Evolutionary conservation across 2,797 vertebrate genomes (phyloP).

Genomic region (Cephalopachus bancanus): DNA sequence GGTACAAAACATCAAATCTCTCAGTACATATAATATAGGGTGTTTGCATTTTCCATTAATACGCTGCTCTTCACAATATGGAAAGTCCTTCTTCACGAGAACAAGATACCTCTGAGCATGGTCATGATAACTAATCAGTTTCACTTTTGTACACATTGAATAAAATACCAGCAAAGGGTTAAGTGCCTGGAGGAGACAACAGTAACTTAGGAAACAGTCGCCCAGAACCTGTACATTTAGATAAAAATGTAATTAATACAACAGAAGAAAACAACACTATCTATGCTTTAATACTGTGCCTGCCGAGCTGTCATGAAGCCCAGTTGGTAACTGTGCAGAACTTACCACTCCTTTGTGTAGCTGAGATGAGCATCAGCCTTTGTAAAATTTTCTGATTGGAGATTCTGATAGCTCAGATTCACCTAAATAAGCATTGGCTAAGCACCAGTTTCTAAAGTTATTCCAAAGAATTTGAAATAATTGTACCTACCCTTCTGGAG

Average conservation of each 20-base stretch:
- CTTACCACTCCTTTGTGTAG: not conserved
- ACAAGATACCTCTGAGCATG: not conserved
- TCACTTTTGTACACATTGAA: not conserved
- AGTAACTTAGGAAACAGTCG: not conserved
- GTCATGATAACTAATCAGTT: not conserved
- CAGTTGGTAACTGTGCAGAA: not conserved
- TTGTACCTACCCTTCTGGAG: not conserved
- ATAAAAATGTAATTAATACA: not conserved
- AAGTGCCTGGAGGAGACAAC: not conserved
- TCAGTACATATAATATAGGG: not conserved
- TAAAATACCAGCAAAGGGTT: not conserved
- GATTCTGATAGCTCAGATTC: not conserved
- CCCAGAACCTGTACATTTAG: not conserved
- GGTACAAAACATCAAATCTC: not conserved
- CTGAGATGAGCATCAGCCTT: not conserved
- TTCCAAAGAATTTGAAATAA: not conserved
- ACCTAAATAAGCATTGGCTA: not conserved
- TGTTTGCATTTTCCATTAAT: not conserved
- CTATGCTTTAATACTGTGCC: rapidly evolving
- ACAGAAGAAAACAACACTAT: rapidly evolving
- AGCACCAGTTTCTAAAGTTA: not conserved
- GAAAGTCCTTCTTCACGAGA: not conserved
- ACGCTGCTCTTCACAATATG: too few relatives aligned
- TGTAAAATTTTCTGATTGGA: not conserved
- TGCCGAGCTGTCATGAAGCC: rapidly evolving